These are phyloP conservation scores for Echeneis naucrates DNA, from an alignment of 2,797 vertebrate species.

Conservation along the genomic window DNA sequence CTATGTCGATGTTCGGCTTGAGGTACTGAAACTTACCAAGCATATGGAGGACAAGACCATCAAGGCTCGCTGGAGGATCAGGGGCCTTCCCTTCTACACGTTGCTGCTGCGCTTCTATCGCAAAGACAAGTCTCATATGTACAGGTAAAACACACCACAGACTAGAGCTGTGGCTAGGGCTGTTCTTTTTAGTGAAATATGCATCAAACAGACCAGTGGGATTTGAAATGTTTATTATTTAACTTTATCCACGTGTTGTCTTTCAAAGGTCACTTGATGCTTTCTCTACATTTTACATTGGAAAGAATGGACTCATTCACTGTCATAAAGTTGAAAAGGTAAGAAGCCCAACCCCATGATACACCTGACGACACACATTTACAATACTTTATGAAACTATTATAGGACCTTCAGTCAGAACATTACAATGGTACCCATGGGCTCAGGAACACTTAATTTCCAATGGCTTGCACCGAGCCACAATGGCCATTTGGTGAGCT, in stretches of 20 bases:
- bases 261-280: constrained; percentile 89
- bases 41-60: constrained; percentile 90
- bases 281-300: constrained; percentile 94
- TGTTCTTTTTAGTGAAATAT: neutral
- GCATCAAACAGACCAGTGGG: neutral
- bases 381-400: no score
- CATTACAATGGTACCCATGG: no score
- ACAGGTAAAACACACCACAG: constrained; percentile 78
- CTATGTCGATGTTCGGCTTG: constrained; percentile 85
- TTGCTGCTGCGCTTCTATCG: constrained; percentile 88
- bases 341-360: constrained; percentile 39
- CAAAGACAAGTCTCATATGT: constrained; percentile 87
- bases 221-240: neutral
- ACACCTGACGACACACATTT: neutral
- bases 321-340: constrained; percentile 94
- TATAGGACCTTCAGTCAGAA: no score
- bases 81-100: constrained; percentile 86
- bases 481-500: no score
- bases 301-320: constrained; percentile 88
- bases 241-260: constrained; percentile 3
- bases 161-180: neutral
- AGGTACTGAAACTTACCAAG: constrained; percentile 91
- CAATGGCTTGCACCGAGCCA: no score
- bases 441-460: no score
- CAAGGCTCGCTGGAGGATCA: constrained; percentile 91